Conservation (phyloP, 2,113 vertebrate genomes). For the Rhadina sibilatrix region DNA sequence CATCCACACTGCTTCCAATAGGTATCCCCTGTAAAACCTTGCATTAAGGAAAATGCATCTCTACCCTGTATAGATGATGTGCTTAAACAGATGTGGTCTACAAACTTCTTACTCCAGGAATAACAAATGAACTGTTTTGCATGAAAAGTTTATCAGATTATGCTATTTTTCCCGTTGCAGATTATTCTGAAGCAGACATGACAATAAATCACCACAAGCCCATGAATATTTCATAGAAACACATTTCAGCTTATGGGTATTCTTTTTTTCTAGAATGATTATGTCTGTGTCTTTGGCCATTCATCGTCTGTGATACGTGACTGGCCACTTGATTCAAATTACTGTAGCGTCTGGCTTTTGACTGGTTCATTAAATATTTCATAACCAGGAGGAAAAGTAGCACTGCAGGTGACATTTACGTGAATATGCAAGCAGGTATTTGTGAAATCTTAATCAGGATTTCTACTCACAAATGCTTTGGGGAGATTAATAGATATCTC, state of each 20-base stretch:
- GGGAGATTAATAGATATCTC: background rate
- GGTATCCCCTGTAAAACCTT: background rate
- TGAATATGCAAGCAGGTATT: background rate
- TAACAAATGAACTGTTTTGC: background rate
- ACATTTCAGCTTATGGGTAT: background rate
- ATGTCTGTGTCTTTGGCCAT: conserved; percentile 18
- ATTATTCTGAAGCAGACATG: background rate
- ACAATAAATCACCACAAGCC: background rate
- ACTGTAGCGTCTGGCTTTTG: conserved; percentile 2
- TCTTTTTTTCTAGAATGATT: background rate
- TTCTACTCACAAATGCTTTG: background rate
- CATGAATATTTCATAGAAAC: conserved; percentile 38
- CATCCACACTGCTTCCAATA: background rate
- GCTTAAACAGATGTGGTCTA: background rate
- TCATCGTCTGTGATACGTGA: background rate
- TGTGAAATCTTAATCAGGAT: background rate
- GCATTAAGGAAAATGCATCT: background rate
- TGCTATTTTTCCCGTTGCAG: background rate
- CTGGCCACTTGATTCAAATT: conserved; percentile 8
- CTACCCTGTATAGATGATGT: accelerated
- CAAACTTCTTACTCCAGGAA: background rate
- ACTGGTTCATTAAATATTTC: conserved; percentile 14
- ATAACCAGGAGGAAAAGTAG: background rate
- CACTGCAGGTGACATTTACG: background rate
- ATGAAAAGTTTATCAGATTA: conserved; percentile 25